Percentiles rank a stretch among this genome's conserved stretches.
These are phyloP conservation scores for Ptychochromis oligacanthus DNA, from an alignment of 2,113 vertebrate genomes.

Conservation along the genomic window DNA sequence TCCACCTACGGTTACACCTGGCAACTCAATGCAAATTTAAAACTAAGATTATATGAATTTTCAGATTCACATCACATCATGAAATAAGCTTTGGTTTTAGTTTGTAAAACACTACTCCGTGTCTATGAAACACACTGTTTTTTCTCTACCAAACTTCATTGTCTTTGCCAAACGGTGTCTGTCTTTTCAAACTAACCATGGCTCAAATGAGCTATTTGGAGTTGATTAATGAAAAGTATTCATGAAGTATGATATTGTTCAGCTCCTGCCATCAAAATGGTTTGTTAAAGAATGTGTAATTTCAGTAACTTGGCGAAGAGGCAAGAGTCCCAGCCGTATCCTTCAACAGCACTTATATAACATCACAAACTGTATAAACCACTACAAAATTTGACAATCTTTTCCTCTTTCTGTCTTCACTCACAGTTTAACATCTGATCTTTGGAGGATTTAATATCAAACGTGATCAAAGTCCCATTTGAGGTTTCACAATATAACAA, in stretches of 20 bases:
- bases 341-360: not conserved
- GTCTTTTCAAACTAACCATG: not conserved
- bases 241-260: too few relatives aligned
- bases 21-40: not conserved
- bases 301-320: not conserved
- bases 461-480: not conserved
- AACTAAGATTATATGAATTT: not conserved
- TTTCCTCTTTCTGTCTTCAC: not conserved
- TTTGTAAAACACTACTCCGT: not conserved
- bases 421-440: not conserved
- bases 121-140: not conserved
- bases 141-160: not conserved
- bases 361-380: not conserved
- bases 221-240: too few relatives aligned
- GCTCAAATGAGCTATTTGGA: not conserved
- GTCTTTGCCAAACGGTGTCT: not conserved
- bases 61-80: not conserved
- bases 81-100: not conserved
- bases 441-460: not conserved
- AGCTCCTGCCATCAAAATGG: not conserved
- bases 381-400: not conserved
- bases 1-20: constrained; percentile 12
- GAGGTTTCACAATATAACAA: not conserved
- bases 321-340: not conserved
- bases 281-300: not conserved